Evolutionary conservation across 1,140 invertebrate genomes (phyloP).

Genomic region (Elysia chlorotica): DNA sequence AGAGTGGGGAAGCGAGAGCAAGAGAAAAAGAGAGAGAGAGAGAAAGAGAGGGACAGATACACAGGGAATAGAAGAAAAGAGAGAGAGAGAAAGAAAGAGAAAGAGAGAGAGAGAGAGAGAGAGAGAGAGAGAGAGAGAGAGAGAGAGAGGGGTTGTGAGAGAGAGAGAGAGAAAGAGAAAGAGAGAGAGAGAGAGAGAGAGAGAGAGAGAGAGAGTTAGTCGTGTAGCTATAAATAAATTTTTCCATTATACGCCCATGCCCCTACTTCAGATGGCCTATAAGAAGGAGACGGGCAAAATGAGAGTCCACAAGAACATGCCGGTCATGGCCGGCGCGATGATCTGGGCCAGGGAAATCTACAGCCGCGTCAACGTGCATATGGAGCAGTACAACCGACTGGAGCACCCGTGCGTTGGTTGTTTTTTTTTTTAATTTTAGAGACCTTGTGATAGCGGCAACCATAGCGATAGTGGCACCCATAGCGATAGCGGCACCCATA

Average conservation of each 20-base stretch:
- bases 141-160: background rate
- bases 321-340: conserved; percentile 79
- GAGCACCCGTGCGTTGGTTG: conserved; percentile 59
- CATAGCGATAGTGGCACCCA: background rate
- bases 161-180: background rate
- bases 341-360: conserved; percentile 80
- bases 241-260: too few species aligned
- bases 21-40: too few species aligned
- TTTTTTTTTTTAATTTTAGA: too few species aligned
- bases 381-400: conserved; percentile 62
- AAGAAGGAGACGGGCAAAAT: conserved; percentile 39
- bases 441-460: background rate
- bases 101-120: too few species aligned
- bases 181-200: background rate
- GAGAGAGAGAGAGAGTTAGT: background rate
- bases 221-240: too few species aligned
- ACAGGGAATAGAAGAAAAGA: too few species aligned
- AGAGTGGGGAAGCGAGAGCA: too few species aligned
- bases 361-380: conserved; percentile 73
- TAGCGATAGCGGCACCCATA: background rate
- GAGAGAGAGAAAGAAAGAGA: too few species aligned
- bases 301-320: conserved; percentile 77
- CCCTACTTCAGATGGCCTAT: conserved; percentile 14
- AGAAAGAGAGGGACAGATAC: too few species aligned
- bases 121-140: conserved; percentile 3